A percentile compares a stretch with the other conserved stretches of the same genome.
phyloP scores from a whole-genome alignment of 2,888 invertebrate species.

The Caradrina kadenii region DNA sequence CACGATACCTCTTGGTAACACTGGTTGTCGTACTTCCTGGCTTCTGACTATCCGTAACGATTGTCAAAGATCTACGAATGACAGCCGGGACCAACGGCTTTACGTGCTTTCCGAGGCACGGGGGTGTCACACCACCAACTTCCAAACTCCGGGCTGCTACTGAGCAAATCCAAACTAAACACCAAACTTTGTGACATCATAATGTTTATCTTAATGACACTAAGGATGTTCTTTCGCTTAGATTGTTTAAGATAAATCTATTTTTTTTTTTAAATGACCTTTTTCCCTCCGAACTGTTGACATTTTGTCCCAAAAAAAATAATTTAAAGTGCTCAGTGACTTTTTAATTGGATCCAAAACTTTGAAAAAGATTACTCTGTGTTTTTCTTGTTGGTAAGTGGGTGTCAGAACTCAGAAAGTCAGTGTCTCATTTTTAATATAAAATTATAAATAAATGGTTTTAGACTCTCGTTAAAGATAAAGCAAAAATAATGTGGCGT shows the following conservation, averaged over 20 bases:
- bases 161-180: too few relatives aligned
- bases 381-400: slow-evolving; percentile 2
- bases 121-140: too few relatives aligned
- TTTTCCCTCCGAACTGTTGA: slow-evolving; percentile 15
- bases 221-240: slow-evolving; percentile 2
- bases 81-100: too few relatives aligned
- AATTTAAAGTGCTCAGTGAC: not conserved
- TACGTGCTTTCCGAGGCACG: too few relatives aligned
- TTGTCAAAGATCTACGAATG: too few relatives aligned
- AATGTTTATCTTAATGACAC: slow-evolving; percentile 26
- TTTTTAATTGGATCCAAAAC: slow-evolving; percentile 20
- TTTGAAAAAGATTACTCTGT: slow-evolving; percentile 12
- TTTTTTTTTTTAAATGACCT: not conserved
- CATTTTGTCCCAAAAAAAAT: slow-evolving; percentile 15
- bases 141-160: too few relatives aligned
- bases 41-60: too few relatives aligned
- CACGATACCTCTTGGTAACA: too few relatives aligned
- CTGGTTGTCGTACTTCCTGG: too few relatives aligned
- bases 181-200: not conserved
- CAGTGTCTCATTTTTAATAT: not conserved
- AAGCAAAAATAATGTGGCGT: not conserved
- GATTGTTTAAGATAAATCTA: slow-evolving; percentile 5
- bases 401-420: not conserved
- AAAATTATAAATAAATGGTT: not conserved
- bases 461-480: not conserved